Evolutionary conservation across 2,888 invertebrate genomes (phyloP).

Genomic region (Odontothrips loti): DNA sequence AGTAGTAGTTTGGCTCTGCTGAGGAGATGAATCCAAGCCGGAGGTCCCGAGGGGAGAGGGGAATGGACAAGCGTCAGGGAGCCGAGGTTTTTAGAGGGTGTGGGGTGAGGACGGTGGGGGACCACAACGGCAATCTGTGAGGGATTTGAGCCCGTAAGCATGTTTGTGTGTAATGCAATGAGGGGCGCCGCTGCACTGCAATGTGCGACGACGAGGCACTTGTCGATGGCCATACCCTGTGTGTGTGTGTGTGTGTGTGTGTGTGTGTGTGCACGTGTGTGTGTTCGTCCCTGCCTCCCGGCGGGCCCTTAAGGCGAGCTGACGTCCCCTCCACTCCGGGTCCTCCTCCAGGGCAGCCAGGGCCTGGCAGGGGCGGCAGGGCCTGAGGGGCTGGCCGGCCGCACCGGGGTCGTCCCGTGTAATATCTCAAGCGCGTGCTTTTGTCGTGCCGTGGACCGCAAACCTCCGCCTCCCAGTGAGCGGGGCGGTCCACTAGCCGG

Average conservation of each 20-base stretch:
- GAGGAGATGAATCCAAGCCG: no score
- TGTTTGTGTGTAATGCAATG: background rate
- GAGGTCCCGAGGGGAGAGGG: background rate
- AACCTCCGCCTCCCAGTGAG: background rate
- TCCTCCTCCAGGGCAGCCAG: no score
- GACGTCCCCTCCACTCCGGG: background rate
- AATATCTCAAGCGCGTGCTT: constrained; percentile 20
- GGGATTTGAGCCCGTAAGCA: background rate
- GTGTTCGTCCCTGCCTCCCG: background rate
- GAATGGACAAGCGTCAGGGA: background rate
- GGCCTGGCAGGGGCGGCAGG: no score
- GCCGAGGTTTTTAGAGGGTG: no score
- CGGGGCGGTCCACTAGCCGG: background rate
- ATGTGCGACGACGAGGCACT: background rate
- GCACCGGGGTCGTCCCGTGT: background rate
- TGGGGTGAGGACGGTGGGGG: background rate
- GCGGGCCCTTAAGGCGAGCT: background rate
- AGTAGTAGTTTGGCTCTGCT: no score
- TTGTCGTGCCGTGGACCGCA: background rate
- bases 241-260: no score
- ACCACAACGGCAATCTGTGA: background rate
- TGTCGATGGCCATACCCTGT: background rate
- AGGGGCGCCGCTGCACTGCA: background rate
- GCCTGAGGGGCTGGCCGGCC: background rate
- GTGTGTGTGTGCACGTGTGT: no score